These are phyloP conservation scores for Enteromius thamalakanensis DNA, from an alignment of 2,797 vertebrate genomes.

Conservation along the genomic window DNA sequence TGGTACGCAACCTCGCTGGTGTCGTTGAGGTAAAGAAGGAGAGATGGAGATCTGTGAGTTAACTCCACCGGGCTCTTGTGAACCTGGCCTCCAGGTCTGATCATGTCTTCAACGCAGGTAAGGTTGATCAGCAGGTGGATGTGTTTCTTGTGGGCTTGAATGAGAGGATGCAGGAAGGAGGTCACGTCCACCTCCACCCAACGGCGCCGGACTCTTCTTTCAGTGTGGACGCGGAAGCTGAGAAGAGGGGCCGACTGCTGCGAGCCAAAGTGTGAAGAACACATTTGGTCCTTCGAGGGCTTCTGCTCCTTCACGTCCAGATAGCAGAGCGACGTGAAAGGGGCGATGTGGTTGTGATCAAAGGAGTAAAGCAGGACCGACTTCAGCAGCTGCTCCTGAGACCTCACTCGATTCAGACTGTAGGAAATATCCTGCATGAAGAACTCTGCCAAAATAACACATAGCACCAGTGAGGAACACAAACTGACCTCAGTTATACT, in stretches of 20 bases:
- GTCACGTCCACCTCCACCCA: slow-evolving; percentile 92
- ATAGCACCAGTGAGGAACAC: neutral
- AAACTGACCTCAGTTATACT: neutral
- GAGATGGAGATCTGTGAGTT: slow-evolving; percentile 78
- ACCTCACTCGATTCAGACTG: slow-evolving; percentile 84
- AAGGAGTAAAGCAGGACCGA: slow-evolving; percentile 88
- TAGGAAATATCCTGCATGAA: slow-evolving; percentile 86
- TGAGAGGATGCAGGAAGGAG: slow-evolving; percentile 82
- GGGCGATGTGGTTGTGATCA: slow-evolving; percentile 67
- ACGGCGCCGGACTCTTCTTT: slow-evolving; percentile 68
- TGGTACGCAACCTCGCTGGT: slow-evolving; percentile 81
- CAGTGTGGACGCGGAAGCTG: slow-evolving; percentile 75
- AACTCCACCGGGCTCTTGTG: slow-evolving; percentile 55
- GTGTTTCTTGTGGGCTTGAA: slow-evolving; percentile 76
- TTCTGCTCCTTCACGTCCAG: slow-evolving; percentile 75
- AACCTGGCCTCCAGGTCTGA: slow-evolving; percentile 33
- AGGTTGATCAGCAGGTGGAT: slow-evolving; percentile 84
- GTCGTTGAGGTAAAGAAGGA: slow-evolving; percentile 91
- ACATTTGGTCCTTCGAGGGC: slow-evolving; percentile 64
- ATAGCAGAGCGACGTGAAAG: slow-evolving; percentile 74
- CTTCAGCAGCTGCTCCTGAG: slow-evolving; percentile 86
- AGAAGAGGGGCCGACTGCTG: slow-evolving; percentile 67
- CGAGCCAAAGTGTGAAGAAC: slow-evolving; percentile 66
- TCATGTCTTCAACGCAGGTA: slow-evolving; percentile 75
- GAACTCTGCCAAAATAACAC: slow-evolving; percentile 69